phyloP scores from a whole-genome alignment of 2,888 invertebrate species.

The Lycaena phlaeas region DNA sequence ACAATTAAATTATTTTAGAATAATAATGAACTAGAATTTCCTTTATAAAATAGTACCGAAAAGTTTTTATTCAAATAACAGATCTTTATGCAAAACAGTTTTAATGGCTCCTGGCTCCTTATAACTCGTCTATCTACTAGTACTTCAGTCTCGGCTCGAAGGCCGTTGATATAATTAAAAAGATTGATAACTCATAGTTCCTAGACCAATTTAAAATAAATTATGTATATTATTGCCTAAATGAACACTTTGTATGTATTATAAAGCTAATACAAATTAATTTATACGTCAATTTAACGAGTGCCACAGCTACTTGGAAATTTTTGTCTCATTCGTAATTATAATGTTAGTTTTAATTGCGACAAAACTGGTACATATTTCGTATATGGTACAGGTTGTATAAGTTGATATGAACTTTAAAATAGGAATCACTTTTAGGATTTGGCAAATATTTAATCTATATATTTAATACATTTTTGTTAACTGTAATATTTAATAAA shows the following conservation, averaged over 20 bases:
- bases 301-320: no score
- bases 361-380: no score
- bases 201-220: constrained; percentile 15
- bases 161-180: constrained; percentile 20
- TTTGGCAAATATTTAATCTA: no score
- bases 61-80: constrained; percentile 4
- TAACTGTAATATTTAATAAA: no score
- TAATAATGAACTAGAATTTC: not conserved
- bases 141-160: constrained; percentile 17
- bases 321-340: no score
- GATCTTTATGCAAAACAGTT: constrained; percentile 18
- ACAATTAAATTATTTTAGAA: no score
- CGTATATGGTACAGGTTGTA: no score
- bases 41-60: not conserved
- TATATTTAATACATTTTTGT: no score
- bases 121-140: constrained; percentile 18
- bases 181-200: constrained; percentile 20
- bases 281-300: constrained; percentile 1
- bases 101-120: constrained; percentile 20
- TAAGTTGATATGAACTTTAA: no score
- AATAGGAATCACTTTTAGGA: no score
- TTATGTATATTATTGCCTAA: constrained; percentile 2
- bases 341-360: no score
- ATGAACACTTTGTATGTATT: not conserved
- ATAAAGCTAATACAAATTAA: constrained; percentile 3